phyloP scores from a whole-genome alignment of 2,888 invertebrate species.

The Agrochola circellaris region DNA sequence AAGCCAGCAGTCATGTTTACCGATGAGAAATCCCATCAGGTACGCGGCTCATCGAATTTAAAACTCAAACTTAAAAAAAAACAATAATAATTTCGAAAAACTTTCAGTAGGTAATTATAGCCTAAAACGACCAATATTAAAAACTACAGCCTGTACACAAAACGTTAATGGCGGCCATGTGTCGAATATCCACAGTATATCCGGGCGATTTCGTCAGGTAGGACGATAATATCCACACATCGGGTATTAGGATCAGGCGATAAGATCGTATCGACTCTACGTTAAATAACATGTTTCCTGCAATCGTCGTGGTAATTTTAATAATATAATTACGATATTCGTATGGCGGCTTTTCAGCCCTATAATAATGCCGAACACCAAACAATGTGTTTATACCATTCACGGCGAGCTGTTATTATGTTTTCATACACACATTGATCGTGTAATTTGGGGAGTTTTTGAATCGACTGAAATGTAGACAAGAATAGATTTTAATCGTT shows the following conservation, averaged over 20 bases:
- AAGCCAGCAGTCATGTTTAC: not conserved
- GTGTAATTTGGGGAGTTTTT: conserved; percentile 60
- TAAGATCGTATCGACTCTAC: conserved; percentile 88
- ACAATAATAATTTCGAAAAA: not conserved
- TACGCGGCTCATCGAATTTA: not conserved
- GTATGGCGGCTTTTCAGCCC: conserved; percentile 82
- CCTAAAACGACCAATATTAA: conserved; percentile 9
- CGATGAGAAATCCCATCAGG: not conserved
- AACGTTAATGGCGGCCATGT: conserved; percentile 74
- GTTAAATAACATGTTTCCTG: conserved; percentile 91
- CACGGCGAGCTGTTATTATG: conserved; percentile 72
- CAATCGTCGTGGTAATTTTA: conserved; percentile 89
- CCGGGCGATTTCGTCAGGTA: conserved; percentile 86
- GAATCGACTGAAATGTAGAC: conserved; percentile 33
- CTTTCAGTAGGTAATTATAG: not conserved
- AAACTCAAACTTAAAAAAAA: not conserved
- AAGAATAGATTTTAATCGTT: conserved; percentile 43
- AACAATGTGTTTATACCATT: conserved; percentile 73
- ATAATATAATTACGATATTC: conserved; percentile 89
- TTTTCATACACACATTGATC: conserved; percentile 65
- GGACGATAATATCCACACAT: conserved; percentile 90
- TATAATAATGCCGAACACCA: conserved; percentile 80
- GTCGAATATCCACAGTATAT: conserved; percentile 81
- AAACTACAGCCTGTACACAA: conserved; percentile 73
- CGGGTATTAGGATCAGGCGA: conserved; percentile 87